Percentiles rank a stretch among this genome's conserved stretches.
These are phyloP conservation scores for Uropsilus gracilis DNA, from an alignment of 2,113 vertebrate genomes.

Conservation along the genomic window DNA sequence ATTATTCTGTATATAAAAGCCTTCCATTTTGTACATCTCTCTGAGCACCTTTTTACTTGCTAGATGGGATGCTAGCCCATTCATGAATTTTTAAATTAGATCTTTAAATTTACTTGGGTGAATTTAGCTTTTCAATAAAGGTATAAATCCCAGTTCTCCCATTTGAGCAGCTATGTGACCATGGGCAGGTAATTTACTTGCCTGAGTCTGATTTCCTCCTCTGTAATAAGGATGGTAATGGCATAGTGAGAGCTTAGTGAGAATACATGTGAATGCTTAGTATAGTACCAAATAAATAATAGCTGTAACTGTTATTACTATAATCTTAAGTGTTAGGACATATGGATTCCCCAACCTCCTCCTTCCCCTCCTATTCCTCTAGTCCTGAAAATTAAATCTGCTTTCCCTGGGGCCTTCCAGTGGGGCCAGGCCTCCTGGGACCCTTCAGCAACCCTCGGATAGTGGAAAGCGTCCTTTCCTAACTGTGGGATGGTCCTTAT, in stretches of 20 bases:
- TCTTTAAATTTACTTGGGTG: background rate
- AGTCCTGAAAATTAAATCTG: background rate
- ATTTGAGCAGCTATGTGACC: background rate
- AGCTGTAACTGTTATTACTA: constrained; percentile 9
- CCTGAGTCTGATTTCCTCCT: background rate
- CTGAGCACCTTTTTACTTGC: background rate
- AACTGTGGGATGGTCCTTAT: background rate
- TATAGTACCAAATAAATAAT: constrained; percentile 25
- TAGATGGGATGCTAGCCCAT: background rate
- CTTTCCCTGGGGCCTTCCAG: background rate
- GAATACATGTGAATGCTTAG: background rate
- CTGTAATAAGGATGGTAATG: background rate
- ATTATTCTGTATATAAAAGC: background rate
- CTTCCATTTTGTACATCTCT: background rate
- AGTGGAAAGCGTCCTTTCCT: background rate
- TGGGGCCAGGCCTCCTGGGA: background rate
- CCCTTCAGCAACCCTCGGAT: background rate
- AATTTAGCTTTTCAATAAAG: background rate
- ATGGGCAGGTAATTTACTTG: background rate
- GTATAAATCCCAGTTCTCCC: background rate
- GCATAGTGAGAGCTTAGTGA: background rate
- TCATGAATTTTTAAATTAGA: background rate
- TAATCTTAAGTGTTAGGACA: background rate
- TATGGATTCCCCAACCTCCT: background rate
- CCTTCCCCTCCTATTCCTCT: background rate